Base-by-base conservation (phyloP, 2,113 vertebrate species). In the Chitala chitala region DNA sequence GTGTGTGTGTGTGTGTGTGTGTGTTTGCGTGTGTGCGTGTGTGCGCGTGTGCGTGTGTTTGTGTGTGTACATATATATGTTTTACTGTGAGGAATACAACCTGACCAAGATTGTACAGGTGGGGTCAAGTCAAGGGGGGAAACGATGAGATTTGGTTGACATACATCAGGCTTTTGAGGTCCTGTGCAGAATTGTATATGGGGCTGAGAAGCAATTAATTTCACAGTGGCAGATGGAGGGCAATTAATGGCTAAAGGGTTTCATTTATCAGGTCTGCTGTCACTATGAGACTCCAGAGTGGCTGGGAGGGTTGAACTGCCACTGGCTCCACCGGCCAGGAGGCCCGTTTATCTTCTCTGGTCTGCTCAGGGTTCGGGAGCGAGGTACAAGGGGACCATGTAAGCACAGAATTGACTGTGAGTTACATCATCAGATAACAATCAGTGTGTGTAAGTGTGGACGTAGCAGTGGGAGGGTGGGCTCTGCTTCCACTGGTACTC, bases 201-300 rank as follows among this genome's bases (percentile, higher is more conserved):
- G 56, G 48, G 51, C 59, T 71, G 72, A 69, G 73, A 74, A 61
- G 74, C 76, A 73, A 72, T 76, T 82, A 75, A 75, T 78, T 77
- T 75, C 74, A 72, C 77, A 46, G 63, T 81, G 78, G 76, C 82
- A 83, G 82, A 83, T 81, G 78, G 82, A 81, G 73, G 79, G 72
- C 78, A 79, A 81, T 83, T 83, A 78, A 69, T 42, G 53, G 33
- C 64, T 46, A 69, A 61, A 79, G 68, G 48, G 72, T 65, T 79
- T 75, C 56, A 71, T 77, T 71, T 80, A 76, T 79, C 69, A 71
- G 70, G 46, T 22, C 70, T 79, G 63, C 65, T 76, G 75, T 76
- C 58, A 29, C 72, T 26, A 8, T 73, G 70, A 48, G 54, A 69
- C 22, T 68, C 70, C 24, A 38, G 29, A 64, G 72, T 71, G 26